phyloP scores from a whole-genome alignment of 2,797 vertebrate genomes.

The Anolis apletophallus region DNA sequence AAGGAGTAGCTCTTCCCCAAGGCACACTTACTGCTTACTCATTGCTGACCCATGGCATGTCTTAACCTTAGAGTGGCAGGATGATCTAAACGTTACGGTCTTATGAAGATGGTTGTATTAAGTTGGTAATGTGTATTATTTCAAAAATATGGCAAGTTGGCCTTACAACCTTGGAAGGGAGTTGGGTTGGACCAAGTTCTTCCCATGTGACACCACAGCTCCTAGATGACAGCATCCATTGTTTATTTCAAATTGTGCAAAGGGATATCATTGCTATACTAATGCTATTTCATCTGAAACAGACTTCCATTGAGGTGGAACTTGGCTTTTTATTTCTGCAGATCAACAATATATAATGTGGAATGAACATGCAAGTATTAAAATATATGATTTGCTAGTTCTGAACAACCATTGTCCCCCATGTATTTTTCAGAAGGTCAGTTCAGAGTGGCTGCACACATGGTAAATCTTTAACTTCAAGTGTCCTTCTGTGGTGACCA shows the following conservation, averaged over 20 bases:
- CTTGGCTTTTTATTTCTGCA: slow-evolving; percentile 44
- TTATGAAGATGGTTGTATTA: neutral
- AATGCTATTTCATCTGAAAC: slow-evolving; percentile 61
- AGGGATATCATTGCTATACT: slow-evolving; percentile 55
- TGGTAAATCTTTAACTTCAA: slow-evolving; percentile 85
- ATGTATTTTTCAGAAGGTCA: slow-evolving; percentile 39
- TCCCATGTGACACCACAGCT: neutral
- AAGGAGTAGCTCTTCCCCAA: neutral
- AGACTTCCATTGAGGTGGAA: slow-evolving; percentile 67
- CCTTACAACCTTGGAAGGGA: neutral
- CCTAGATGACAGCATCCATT: neutral
- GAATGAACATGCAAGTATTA: slow-evolving; percentile 62
- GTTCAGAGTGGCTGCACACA: slow-evolving; percentile 75
- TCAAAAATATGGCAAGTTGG: neutral
- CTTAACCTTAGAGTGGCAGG: no score
- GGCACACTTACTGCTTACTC: neutral
- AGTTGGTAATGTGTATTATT: neutral
- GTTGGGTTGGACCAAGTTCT: neutral
- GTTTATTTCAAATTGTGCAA: slow-evolving; percentile 58
- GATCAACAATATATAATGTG: slow-evolving; percentile 52
- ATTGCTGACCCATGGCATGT: no score
- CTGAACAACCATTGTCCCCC: slow-evolving; percentile 22
- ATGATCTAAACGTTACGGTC: neutral
- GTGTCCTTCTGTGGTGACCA: slow-evolving; percentile 85
- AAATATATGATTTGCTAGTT: slow-evolving; percentile 69